Conservation (phyloP, 2,888 invertebrate species). For the Pollenia labialis region DNA sequence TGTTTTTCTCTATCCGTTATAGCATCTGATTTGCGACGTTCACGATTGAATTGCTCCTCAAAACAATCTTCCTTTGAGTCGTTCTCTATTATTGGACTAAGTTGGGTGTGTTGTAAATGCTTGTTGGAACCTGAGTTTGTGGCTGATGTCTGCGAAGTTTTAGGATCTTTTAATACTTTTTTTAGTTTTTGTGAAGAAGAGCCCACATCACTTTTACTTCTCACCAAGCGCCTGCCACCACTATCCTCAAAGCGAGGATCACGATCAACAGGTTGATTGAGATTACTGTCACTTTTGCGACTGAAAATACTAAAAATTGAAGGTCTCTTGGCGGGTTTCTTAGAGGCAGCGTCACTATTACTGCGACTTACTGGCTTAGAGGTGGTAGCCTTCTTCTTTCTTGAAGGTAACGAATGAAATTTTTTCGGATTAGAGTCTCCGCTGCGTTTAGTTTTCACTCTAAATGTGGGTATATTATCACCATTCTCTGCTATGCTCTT, state of each 20-base stretch:
- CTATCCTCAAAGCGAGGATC: conserved; percentile 85
- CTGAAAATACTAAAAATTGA: conserved; percentile 88
- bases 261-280: conserved; percentile 81
- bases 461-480: conserved; percentile 81
- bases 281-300: conserved; percentile 86
- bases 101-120: conserved; percentile 88
- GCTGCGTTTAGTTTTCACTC: conserved; percentile 79
- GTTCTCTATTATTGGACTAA: conserved; percentile 92
- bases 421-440: conserved; percentile 82
- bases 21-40: conserved; percentile 82
- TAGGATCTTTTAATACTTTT: conserved; percentile 74
- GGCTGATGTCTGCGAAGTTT: conserved; percentile 38
- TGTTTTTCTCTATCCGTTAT: conserved; percentile 82
- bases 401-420: conserved; percentile 88
- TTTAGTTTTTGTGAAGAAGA: conserved; percentile 78
- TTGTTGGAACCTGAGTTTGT: conserved; percentile 83
- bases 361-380: conserved; percentile 85
- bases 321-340: conserved; percentile 85
- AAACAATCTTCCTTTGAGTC: conserved; percentile 89
- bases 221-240: conserved; percentile 85
- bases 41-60: conserved; percentile 79
- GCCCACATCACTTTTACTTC: conserved; percentile 88
- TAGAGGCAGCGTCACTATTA: conserved; percentile 85
- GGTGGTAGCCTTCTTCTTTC: conserved; percentile 85
- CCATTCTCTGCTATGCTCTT: conserved; percentile 87